Conservation (phyloP, 2,113 vertebrate genomes). For the cattle (Bos taurus) region DNA sequence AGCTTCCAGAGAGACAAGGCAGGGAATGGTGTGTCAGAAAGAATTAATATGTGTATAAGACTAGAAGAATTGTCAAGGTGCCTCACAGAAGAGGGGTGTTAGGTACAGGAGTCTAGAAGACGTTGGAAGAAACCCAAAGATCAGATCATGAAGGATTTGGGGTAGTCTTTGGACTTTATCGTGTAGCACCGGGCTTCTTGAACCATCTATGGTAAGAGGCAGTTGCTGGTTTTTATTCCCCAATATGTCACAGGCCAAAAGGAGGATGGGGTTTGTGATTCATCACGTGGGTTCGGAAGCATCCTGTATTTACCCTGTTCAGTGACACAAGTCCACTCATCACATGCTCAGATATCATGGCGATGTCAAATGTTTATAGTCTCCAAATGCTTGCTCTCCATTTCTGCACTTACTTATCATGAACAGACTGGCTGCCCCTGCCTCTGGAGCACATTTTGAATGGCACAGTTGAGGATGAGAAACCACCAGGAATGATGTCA, state of each 20-base stretch:
- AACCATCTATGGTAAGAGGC: neutral
- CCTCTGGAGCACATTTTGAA: neutral
- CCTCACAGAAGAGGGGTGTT: neutral
- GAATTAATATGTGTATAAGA: too few relatives aligned
- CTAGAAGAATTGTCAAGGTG: neutral
- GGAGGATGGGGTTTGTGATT: too few relatives aligned
- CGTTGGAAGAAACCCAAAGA: neutral
- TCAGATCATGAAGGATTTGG: neutral
- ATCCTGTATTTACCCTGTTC: neutral
- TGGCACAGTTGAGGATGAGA: neutral
- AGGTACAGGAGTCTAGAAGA: neutral
- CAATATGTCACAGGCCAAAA: neutral
- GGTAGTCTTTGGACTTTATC: neutral
- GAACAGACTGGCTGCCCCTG: neutral
- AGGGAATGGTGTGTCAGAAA: neutral
- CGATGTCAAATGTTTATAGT: fast-evolving
- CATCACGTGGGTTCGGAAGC: fast-evolving
- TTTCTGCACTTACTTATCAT: neutral
- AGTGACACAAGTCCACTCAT: fast-evolving
- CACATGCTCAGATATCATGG: neutral
- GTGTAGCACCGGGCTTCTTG: neutral
- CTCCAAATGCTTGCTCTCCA: neutral
- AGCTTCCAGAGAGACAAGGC: neutral
- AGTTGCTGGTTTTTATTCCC: neutral
- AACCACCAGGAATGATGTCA: neutral